Evolutionary conservation across 2,888 invertebrate species (phyloP).

Genomic region (Blomia tropicalis): DNA sequence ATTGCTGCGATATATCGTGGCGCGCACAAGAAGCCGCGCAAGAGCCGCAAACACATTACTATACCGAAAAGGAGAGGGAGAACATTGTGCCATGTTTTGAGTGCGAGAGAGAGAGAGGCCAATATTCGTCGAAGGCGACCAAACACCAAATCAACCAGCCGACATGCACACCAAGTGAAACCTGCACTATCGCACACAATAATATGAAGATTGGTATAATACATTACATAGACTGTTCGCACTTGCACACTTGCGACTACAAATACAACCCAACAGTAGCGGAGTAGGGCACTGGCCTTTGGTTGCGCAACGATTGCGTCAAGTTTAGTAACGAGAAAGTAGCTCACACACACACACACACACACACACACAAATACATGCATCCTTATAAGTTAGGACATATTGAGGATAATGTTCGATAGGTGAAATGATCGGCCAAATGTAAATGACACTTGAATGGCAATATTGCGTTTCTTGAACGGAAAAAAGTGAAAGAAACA

Average conservation of each 20-base stretch:
- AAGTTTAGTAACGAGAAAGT: not conserved
- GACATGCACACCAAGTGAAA: not conserved
- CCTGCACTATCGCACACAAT: not conserved
- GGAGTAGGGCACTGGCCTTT: conserved; percentile 8
- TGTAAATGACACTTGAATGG: conserved; percentile 11
- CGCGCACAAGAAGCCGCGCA: not conserved
- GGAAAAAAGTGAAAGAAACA: too few species aligned
- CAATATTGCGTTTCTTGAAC: too few species aligned
- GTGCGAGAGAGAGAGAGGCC: not conserved
- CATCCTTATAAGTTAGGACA: too few species aligned
- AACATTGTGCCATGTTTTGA: not conserved
- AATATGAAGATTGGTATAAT: not conserved
- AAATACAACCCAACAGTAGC: not conserved
- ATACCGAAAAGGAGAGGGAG: too few species aligned
- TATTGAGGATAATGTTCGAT: conserved; percentile 9
- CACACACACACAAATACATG: too few species aligned
- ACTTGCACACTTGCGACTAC: too few species aligned
- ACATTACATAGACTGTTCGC: too few species aligned
- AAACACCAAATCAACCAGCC: too few species aligned
- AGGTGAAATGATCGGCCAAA: not conserved
- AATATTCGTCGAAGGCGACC: not conserved
- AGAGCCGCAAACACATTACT: too few species aligned
- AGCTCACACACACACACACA: not conserved
- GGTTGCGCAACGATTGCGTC: not conserved
- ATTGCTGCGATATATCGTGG: not conserved